phyloP scores from a whole-genome alignment of 2,888 invertebrate genomes.

The Troides aeacus region DNA sequence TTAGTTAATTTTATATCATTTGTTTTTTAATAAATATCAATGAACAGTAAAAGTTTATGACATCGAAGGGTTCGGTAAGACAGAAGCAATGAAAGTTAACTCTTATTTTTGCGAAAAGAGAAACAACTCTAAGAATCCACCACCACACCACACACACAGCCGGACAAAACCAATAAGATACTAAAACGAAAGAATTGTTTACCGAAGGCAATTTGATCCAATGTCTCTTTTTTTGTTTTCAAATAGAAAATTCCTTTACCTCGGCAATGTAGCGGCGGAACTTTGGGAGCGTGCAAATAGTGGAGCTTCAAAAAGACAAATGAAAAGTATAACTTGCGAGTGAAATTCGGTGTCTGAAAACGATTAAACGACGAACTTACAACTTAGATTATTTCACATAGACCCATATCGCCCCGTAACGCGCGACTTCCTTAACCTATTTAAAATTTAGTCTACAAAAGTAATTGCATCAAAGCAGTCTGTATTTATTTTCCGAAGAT shows the following conservation, averaged over 20 bases:
- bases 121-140: conserved; percentile 47
- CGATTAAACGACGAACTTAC: conserved; percentile 24
- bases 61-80: too few relatives aligned
- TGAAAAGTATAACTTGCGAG: conserved; percentile 43
- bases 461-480: too few relatives aligned
- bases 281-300: conserved; percentile 51
- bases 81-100: too few relatives aligned
- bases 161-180: conserved; percentile 69
- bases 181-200: conserved; percentile 60
- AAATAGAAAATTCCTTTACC: conserved; percentile 69
- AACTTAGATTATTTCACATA: too few relatives aligned
- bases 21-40: too few relatives aligned
- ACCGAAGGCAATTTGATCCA: conserved; percentile 62
- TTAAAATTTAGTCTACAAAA: too few relatives aligned
- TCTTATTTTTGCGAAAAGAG: neutral
- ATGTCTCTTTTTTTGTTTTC: conserved; percentile 52
- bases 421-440: too few relatives aligned
- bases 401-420: too few relatives aligned
- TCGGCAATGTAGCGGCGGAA: conserved; percentile 51
- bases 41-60: too few relatives aligned
- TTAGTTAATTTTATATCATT: too few relatives aligned
- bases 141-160: conserved; percentile 49
- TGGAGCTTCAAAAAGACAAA: conserved; percentile 63
- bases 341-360: conserved; percentile 20
- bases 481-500: too few relatives aligned